A percentile compares a stretch with the other conserved stretches of the same genome.
These are phyloP conservation scores for Myiotriccus ornatus DNA, from an alignment of 2,797 vertebrate genomes.

Conservation along the genomic window DNA sequence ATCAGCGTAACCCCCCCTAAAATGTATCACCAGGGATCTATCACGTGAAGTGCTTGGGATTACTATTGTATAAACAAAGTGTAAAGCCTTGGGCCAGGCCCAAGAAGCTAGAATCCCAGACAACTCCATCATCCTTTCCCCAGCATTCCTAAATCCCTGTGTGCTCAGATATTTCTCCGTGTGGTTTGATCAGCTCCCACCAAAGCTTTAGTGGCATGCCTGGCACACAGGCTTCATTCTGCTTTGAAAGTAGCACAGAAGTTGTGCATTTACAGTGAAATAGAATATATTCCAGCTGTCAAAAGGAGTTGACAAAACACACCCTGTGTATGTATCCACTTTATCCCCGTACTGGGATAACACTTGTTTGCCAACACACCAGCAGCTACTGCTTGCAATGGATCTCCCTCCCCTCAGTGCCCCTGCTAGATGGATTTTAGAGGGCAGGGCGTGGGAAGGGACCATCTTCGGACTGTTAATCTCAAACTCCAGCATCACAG, in stretches of 20 bases:
- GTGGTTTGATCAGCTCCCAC: not conserved
- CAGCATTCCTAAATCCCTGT: not conserved
- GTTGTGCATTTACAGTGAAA: rapidly evolving
- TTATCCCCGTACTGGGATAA: not conserved
- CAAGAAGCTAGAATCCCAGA: conserved; percentile 41
- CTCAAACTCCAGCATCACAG: rapidly evolving
- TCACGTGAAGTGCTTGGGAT: conserved; percentile 15
- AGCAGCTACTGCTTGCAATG: not conserved
- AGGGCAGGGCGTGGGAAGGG: not conserved
- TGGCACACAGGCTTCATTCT: not conserved
- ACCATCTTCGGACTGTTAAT: not conserved
- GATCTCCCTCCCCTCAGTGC: not conserved
- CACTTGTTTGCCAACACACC: not conserved
- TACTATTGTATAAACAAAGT: conserved; percentile 57
- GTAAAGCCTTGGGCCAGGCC: conserved; percentile 13
- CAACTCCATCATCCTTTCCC: conserved; percentile 25
- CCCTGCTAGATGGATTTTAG: not conserved
- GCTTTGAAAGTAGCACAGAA: not conserved
- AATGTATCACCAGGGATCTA: not conserved
- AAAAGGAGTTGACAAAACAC: not conserved
- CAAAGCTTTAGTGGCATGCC: not conserved
- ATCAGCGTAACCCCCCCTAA: not conserved
- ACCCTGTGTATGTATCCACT: not conserved
- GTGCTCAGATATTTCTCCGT: not conserved
- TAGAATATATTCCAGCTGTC: not conserved